Base-by-base conservation (phyloP, 2,113 vertebrate genomes). In the Sapayoa aenigma region DNA sequence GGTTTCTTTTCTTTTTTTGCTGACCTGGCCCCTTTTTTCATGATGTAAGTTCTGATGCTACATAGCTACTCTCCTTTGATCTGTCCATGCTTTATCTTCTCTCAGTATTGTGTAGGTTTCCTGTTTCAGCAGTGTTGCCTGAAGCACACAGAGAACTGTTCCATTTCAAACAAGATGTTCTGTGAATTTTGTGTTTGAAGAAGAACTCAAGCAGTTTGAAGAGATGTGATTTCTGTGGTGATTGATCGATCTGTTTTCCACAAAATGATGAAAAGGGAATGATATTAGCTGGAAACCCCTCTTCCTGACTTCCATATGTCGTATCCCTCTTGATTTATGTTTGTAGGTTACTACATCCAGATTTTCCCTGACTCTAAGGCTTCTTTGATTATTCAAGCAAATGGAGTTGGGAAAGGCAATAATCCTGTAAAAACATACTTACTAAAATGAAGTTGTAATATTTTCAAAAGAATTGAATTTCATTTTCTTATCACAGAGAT, bases 11-110 rank as follows among this genome's bases (percentile, higher is more conserved):
- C 74, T 94, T 80, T 58, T 68, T 77, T 89, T 72, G 2, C 67
- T 71, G 87, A 42, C 27, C 39, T 90, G 75, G 74, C 67, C 90
- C 75, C 56, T 94, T 67, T 95, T 86, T 87, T 80, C 71, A 20
- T 90, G 93, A 30, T 95, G 44, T 78, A 90, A 63, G 35, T 80
- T 96, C 73, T 94, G 73, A 60, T 65, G 82, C 74, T 95, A 30
- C 44, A 52, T 60, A 83, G 84, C 56, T 78, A 41, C 47, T 76
- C 46, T 74, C 28, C 78, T 97, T 98, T 97, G 88, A 97, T 95
- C 76, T 84, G 88, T 84, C 88, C 12, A 6, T 59, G 44, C 86
- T 90, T 92, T 87, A 69, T 94, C 76, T 96, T 96, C 82, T 96
- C 58, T 88, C 14, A 7, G 81, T 63, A 68, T 93, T 90, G 44